Evolutionary conservation across 2,797 vertebrate genomes (phyloP).

Genomic region (Spondyliosoma cantharus): DNA sequence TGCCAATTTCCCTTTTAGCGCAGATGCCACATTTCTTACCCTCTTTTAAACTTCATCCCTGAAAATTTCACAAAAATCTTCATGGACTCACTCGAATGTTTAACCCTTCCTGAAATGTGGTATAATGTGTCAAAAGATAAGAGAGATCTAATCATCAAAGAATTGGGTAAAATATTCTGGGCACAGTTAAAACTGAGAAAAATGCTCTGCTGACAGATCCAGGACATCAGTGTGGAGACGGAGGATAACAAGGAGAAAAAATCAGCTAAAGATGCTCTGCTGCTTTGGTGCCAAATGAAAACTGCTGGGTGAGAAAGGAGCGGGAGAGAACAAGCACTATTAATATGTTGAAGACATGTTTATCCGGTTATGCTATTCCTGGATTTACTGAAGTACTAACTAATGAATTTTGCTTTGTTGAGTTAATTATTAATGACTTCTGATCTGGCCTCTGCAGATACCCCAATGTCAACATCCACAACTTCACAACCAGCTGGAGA

Average conservation of each 20-base stretch:
- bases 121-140: neutral
- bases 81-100: neutral
- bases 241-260: constrained; percentile 96
- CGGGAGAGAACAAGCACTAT: constrained; percentile 1
- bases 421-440: constrained; percentile 71
- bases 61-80: neutral
- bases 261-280: constrained; percentile 94
- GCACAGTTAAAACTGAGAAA: constrained; percentile 11
- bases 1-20: neutral
- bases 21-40: constrained; percentile 24
- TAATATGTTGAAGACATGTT: constrained; percentile 9
- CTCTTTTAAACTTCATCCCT: neutral
- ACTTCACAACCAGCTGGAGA: constrained; percentile 97
- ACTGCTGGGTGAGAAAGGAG: constrained; percentile 89
- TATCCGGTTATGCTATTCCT: neutral
- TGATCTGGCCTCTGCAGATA: constrained; percentile 84
- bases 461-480: constrained; percentile 95
- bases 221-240: constrained; percentile 96
- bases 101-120: neutral
- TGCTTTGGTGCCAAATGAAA: constrained; percentile 98
- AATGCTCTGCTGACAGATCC: constrained; percentile 85
- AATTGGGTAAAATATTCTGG: constrained; percentile 22
- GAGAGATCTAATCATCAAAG: neutral
- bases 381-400: neutral
- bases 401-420: constrained; percentile 15